Evolutionary conservation across 2,888 invertebrate species (phyloP), one percentile per base, ranked within the genome.

Genomic region (Nomada fabriciana): DNA sequence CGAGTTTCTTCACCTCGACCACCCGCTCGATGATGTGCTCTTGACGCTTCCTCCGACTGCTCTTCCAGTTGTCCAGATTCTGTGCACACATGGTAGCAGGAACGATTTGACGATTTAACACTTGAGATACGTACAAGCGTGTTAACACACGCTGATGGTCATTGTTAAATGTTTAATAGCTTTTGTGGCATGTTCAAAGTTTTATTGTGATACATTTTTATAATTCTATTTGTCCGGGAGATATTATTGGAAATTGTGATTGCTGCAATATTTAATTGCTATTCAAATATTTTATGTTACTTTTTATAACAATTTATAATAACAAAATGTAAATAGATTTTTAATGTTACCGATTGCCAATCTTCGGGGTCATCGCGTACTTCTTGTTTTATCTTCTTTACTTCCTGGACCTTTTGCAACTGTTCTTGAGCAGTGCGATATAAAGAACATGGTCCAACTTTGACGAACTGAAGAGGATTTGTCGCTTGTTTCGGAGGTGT

Each of bases 61-160:
- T 97, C 95, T 98, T 98, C 98, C 98, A 98, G 94, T 97, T 98
- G 94, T 98, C 98, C 94, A 98, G 95, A 95, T 98, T 98, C 98
- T 98, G 94, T 3, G 69, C 59, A 73, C 15, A 43, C 20, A 70
- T 2, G 11, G 1, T 4, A 20, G 1, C 15, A 29, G 20, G 18
- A n/a, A 69, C 15, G 5, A 61, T 5, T 42, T n/a, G 7, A 69
- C 15, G 5, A 61, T 5, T 42, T n/a, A n/a, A 25, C 43, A 47
- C 2, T 13, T 20, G 13, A 15, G 20, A 53, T 53, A 20, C 36
- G 36, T 36, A 5, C 7, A 7, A 36, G 36, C 36, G 36, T 7
- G 7, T 5, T 5, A 36, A 36, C 36, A 7, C 36, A 7, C 36
- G 36, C 36, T 36, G 36, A 36, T 7, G 5, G 36, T 36, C 36